Evolutionary conservation across 2,888 invertebrate species (phyloP).

Genomic region (Thyatira batis): DNA sequence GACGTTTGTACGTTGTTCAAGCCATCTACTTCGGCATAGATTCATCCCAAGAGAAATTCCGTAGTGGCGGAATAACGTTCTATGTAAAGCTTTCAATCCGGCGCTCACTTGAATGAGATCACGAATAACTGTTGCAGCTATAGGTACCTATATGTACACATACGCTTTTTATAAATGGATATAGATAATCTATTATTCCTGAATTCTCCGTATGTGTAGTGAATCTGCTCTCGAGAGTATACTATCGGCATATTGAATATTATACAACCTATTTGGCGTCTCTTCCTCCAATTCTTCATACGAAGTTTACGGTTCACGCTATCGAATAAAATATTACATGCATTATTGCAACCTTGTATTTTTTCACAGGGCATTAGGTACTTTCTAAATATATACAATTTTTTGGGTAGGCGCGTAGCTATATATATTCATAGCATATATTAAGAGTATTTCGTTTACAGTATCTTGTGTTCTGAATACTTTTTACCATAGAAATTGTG

Average conservation of each 20-base stretch:
- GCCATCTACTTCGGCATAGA: conserved; percentile 45
- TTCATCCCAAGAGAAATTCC: conserved; percentile 55
- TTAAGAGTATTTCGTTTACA: background rate
- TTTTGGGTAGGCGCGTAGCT: too few relatives aligned
- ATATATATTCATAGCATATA: background rate
- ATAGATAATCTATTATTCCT: conserved; percentile 3
- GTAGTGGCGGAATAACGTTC: conserved; percentile 40
- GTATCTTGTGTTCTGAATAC: too few relatives aligned
- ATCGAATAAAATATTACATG: background rate
- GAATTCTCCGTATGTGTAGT: background rate
- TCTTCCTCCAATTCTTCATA: background rate
- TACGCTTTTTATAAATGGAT: conserved; percentile 13
- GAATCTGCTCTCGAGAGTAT: background rate
- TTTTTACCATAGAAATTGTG: too few relatives aligned
- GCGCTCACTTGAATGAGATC: conserved; percentile 35
- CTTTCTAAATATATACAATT: background rate
- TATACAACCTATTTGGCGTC: background rate
- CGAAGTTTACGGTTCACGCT: too few relatives aligned
- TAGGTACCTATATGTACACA: background rate
- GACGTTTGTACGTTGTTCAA: conserved; percentile 48
- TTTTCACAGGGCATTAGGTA: background rate
- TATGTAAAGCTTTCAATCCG: conserved; percentile 47
- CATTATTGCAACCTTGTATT: background rate
- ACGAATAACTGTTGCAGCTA: conserved; percentile 23
- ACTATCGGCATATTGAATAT: background rate